A percentile compares a stretch with the other conserved stretches of the same genome.
These are phyloP conservation scores for Pteronura brasiliensis DNA, from an alignment of 2,113 vertebrate species.

Conservation along the genomic window DNA sequence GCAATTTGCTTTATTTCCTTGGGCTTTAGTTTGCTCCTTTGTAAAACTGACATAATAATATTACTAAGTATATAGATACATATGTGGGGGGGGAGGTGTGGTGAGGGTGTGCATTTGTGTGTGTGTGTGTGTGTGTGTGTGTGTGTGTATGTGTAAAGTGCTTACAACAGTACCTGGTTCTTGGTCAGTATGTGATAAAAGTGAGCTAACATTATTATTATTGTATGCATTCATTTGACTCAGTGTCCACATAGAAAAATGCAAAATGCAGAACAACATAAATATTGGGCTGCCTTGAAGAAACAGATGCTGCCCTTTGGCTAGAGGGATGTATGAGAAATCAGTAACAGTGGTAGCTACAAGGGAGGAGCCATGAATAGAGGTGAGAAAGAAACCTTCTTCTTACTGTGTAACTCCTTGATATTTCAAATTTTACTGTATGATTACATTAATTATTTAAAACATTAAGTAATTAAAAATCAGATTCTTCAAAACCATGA, in stretches of 20 bases:
- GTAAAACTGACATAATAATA: not conserved
- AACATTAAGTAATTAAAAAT: constrained; percentile 32
- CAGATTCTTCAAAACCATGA: not conserved
- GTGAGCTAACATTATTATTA: not conserved
- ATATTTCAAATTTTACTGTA: not conserved
- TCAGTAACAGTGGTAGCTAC: not conserved
- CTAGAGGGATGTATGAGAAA: not conserved
- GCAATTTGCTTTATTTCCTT: not conserved
- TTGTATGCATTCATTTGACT: not conserved
- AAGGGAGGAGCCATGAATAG: not conserved
- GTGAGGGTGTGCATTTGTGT: not conserved
- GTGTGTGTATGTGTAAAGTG: not conserved
- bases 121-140: not conserved
- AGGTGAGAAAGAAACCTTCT: not conserved
- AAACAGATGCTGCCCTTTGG: not conserved
- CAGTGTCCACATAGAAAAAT: not conserved
- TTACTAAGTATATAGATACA: not conserved
- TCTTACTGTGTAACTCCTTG: not conserved
- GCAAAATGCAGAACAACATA: not conserved
- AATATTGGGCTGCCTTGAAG: not conserved
- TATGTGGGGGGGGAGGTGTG: too few species aligned
- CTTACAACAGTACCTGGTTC: not conserved
- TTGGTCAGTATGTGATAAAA: not conserved
- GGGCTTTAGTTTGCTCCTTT: not conserved
- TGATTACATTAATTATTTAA: constrained; percentile 32